Evolutionary conservation across 1,140 invertebrate genomes (phyloP).

Genomic region (honey bee (Apis mellifera)): DNA sequence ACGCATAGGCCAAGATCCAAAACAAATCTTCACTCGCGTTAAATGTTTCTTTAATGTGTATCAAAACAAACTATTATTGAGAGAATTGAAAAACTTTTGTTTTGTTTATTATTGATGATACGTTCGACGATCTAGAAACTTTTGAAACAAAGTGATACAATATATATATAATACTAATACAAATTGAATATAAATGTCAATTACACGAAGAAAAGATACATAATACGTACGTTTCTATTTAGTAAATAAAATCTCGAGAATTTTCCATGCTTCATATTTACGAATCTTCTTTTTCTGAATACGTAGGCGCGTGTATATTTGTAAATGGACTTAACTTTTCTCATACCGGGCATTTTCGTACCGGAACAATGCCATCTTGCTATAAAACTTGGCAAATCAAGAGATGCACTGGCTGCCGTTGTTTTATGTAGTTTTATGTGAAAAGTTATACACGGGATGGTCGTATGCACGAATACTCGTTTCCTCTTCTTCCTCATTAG

Average conservation of each 20-base stretch:
- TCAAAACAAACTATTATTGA: background rate
- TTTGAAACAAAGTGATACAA: too few species aligned
- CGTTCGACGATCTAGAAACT: background rate
- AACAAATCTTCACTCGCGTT: background rate
- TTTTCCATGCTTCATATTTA: background rate
- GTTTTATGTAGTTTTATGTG: slow-evolving; percentile 46
- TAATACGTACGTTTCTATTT: background rate
- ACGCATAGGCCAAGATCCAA: background rate
- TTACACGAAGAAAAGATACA: background rate
- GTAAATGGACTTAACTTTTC: slow-evolving; percentile 27
- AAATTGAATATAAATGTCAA: background rate
- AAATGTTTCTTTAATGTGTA: background rate
- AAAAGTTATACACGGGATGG: slow-evolving; percentile 22
- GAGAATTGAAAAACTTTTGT: background rate
- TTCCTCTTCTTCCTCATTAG: background rate
- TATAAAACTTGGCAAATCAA: slow-evolving; percentile 46
- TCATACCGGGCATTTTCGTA: slow-evolving; percentile 7
- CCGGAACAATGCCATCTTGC: slow-evolving; percentile 23
- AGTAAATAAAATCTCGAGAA: background rate
- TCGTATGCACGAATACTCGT: slow-evolving; percentile 9
- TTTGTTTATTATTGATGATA: background rate
- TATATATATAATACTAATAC: too few species aligned
- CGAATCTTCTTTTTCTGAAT: background rate
- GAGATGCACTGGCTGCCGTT: slow-evolving; percentile 6
- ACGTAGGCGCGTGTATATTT: background rate